Evolutionary conservation across 2,888 invertebrate species (phyloP).

Genomic region (Netelia virgata): DNA sequence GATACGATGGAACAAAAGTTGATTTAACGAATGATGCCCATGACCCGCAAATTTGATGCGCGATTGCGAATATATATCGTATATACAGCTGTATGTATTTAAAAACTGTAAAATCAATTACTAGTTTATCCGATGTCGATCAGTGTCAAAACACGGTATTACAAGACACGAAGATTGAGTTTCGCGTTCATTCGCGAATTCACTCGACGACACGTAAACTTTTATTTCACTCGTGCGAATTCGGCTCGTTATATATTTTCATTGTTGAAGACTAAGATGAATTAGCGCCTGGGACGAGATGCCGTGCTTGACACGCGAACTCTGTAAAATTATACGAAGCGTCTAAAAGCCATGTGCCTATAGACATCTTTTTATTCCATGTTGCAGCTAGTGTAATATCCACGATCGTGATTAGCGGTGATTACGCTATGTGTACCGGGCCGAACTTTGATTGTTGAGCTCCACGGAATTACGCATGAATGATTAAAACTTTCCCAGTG

Average conservation of each 20-base stretch:
- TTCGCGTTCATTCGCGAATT: slow-evolving; percentile 64
- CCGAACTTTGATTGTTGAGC: slow-evolving; percentile 62
- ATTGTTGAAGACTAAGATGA: slow-evolving; percentile 60
- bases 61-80: neutral
- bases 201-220: neutral
- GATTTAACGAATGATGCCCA: no score
- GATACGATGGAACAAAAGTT: no score
- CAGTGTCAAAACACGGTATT: slow-evolving; percentile 42
- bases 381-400: slow-evolving; percentile 27
- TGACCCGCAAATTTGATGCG: neutral
- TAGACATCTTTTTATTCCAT: slow-evolving; percentile 25
- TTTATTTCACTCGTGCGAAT: slow-evolving; percentile 63
- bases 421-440: slow-evolving; percentile 49
- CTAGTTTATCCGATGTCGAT: slow-evolving; percentile 22
- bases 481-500: slow-evolving; percentile 60
- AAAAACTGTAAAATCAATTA: slow-evolving; percentile 29
- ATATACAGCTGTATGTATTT: slow-evolving; percentile 7
- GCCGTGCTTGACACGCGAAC: slow-evolving; percentile 55
- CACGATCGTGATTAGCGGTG: slow-evolving; percentile 57
- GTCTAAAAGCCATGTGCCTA: slow-evolving; percentile 34
- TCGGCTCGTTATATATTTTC: slow-evolving; percentile 62
- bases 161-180: slow-evolving; percentile 42
- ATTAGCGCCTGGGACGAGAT: slow-evolving; percentile 55
- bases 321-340: slow-evolving; percentile 53
- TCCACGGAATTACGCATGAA: slow-evolving; percentile 52